Conservation (phyloP, 1,140 invertebrate species). For the Acromyrmex heyeri region DNA sequence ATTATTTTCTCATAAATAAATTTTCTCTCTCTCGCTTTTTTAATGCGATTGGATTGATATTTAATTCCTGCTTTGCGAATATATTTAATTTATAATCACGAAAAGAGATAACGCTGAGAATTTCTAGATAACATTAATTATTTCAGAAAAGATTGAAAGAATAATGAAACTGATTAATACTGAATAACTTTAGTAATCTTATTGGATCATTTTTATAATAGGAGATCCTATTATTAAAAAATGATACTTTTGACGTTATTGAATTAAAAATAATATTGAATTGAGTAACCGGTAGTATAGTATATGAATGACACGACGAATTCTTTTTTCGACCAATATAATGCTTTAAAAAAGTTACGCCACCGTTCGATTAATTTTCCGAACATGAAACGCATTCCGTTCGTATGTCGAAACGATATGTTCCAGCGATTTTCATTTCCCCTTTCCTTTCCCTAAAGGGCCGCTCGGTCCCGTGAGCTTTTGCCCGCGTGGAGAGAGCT, state of each 20-base stretch:
- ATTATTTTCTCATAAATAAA: constrained; percentile 9
- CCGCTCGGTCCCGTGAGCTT: neutral
- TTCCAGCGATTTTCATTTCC: constrained; percentile 18
- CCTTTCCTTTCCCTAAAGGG: neutral
- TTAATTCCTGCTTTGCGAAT: neutral
- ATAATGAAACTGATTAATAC: neutral
- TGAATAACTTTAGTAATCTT: constrained; percentile 8
- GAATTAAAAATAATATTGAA: neutral
- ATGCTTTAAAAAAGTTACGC: constrained; percentile 33
- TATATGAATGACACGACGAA: neutral
- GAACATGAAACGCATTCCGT: constrained; percentile 37
- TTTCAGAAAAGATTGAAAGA: neutral
- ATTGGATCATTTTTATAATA: neutral
- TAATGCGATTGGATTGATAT: neutral
- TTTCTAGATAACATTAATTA: neutral
- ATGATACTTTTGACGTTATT: neutral
- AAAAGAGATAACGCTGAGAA: neutral
- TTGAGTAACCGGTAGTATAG: neutral
- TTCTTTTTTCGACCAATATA: neutral
- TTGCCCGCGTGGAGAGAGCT: neutral
- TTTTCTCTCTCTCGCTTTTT: neutral
- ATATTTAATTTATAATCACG: neutral
- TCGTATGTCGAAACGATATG: neutral
- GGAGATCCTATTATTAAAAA: neutral
- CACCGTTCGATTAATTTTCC: constrained; percentile 50